phyloP scores from a whole-genome alignment of 2,888 invertebrate genomes.

The Lasioglossum calceatum region DNA sequence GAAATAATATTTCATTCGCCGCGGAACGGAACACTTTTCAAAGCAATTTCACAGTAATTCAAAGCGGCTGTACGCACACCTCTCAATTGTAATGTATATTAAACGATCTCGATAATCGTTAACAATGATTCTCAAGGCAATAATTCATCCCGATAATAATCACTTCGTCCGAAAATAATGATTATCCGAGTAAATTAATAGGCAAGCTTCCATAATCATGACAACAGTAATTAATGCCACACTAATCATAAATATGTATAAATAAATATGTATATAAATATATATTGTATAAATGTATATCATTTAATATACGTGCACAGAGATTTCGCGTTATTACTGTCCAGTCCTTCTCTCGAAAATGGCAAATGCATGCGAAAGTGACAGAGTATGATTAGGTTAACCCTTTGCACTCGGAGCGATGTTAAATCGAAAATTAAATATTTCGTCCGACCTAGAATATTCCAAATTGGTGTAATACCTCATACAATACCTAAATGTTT shows the following conservation, averaged over 20 bases:
- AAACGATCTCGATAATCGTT: neutral
- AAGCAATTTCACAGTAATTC: neutral
- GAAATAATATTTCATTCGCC: neutral
- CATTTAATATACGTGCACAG: neutral
- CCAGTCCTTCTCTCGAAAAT: neutral
- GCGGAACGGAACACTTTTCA: neutral
- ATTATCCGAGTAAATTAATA: conserved; percentile 13
- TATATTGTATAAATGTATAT: neutral
- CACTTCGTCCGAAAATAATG: neutral
- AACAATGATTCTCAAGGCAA: conserved; percentile 1
- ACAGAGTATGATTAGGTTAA: neutral
- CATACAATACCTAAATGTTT: too few species aligned
- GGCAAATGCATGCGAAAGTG: too few species aligned
- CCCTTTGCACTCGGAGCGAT: too few species aligned
- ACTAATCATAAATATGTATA: neutral
- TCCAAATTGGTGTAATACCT: too few species aligned
- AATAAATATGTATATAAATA: neutral
- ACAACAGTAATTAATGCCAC: neutral
- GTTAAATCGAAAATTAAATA: too few species aligned
- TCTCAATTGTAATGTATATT: neutral
- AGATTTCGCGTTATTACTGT: neutral
- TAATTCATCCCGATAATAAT: conserved; percentile 9
- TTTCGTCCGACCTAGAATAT: too few species aligned
- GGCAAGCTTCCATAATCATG: neutral
- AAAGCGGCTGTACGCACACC: neutral